These are phyloP conservation scores for Plebejus argus DNA, from an alignment of 2,888 invertebrate species.

Conservation along the genomic window DNA sequence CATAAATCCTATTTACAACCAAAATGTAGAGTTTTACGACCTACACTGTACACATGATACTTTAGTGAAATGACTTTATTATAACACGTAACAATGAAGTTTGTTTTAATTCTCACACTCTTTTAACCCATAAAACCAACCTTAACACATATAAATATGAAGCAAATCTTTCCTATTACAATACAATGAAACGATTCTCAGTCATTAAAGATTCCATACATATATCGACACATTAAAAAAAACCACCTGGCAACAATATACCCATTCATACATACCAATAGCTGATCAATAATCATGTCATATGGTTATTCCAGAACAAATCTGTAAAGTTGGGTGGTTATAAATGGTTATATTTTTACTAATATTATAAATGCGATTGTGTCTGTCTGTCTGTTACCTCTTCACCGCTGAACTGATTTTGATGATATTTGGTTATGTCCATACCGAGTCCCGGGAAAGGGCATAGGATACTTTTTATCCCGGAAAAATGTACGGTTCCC, in stretches of 20 bases:
- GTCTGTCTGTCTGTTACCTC: too few species aligned
- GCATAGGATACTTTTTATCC: neutral
- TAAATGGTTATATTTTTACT: too few species aligned
- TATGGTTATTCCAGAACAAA: neutral
- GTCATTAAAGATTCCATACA: slow-evolving; percentile 9
- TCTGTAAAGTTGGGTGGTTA: neutral
- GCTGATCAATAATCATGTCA: neutral
- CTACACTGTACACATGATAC: neutral
- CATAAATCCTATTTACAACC: too few species aligned
- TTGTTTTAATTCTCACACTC: neutral
- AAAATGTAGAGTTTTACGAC: neutral
- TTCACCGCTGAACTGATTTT: too few species aligned
- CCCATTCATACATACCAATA: slow-evolving; percentile 1
- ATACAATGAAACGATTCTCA: slow-evolving; percentile 7
- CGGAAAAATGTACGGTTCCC: neutral
- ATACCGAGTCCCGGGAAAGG: too few species aligned
- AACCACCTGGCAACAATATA: neutral
- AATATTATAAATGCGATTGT: too few species aligned
- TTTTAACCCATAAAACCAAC: neutral
- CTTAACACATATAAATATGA: slow-evolving; percentile 1
- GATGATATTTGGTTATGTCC: too few species aligned
- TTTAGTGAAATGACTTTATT: neutral
- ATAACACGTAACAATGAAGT: neutral
- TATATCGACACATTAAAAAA: neutral
- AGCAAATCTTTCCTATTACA: neutral